Percentiles rank a stretch among this genome's conserved stretches.
Evolutionary conservation across 2,888 invertebrate species (phyloP).

Genomic region (Carpatolechia fugitivella): DNA sequence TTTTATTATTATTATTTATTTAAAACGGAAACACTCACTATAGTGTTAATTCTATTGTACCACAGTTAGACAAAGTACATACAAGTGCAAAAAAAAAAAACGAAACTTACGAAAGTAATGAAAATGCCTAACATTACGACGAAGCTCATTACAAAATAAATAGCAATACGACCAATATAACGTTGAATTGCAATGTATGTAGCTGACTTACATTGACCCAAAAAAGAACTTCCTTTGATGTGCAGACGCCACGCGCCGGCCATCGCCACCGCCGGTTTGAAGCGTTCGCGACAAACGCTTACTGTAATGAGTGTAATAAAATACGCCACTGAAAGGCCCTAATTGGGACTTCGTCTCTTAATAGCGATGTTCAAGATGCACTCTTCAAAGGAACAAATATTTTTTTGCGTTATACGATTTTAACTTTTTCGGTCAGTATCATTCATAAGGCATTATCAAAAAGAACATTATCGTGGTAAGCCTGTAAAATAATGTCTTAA

Average conservation of each 20-base stretch:
- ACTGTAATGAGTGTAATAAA: conserved; percentile 10
- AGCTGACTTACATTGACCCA: conserved; percentile 27
- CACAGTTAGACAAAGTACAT: too few species aligned
- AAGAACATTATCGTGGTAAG: too few species aligned
- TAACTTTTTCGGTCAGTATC: too few species aligned
- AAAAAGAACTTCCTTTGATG: conserved; percentile 52
- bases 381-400: background rate
- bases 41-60: too few species aligned
- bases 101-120: too few species aligned
- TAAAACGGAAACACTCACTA: too few species aligned
- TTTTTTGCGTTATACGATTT: background rate
- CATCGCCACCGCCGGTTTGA: conserved; percentile 1
- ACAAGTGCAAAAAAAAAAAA: too few species aligned
- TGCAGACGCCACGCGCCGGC: conserved; percentile 17
- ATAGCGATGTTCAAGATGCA: background rate
- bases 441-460: too few species aligned
- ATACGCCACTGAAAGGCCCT: conserved; percentile 4
- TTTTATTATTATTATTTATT: too few species aligned
- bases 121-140: too few species aligned
- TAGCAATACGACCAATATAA: background rate
- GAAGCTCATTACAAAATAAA: too few species aligned
- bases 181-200: background rate
- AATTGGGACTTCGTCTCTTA: background rate
- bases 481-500: too few species aligned
- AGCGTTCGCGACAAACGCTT: background rate